Conservation (phyloP, 2,113 vertebrate genomes). For the Bungarus multicinctus region DNA sequence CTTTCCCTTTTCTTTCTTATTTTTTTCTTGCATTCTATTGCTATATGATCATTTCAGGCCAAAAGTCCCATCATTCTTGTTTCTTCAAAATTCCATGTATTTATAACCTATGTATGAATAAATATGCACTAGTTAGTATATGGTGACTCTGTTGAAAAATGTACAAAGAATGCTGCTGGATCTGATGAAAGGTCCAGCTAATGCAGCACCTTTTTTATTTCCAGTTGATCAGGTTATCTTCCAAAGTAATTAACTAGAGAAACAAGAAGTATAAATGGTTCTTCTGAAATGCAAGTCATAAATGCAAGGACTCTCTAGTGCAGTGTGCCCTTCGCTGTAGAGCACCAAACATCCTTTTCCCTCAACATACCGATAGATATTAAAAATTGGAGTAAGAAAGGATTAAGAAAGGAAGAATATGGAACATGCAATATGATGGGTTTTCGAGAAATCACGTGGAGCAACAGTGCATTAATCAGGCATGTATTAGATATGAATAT, state of each 20-base stretch:
- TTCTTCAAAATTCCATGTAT: neutral
- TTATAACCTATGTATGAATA: neutral
- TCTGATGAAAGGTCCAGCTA: neutral
- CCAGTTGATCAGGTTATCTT: neutral
- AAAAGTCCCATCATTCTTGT: neutral
- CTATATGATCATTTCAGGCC: neutral
- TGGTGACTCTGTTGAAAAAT: neutral
- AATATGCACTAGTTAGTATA: neutral
- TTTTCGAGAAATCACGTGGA: neutral
- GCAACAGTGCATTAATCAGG: neutral
- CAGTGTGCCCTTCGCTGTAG: neutral
- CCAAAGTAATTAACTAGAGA: no score
- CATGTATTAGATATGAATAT: neutral
- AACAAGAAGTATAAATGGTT: neutral
- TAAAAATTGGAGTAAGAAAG: neutral
- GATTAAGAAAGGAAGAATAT: neutral
- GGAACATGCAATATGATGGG: neutral
- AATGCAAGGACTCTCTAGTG: neutral
- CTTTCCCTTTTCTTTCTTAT: neutral
- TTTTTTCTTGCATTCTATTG: neutral
- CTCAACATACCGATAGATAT: neutral
- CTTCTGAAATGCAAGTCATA: neutral
- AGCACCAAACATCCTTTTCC: neutral
- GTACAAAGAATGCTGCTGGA: neutral
- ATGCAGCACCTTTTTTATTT: neutral